Conservation (phyloP, 2,797 vertebrate species). For the Microctenopoma stevenorrisi region DNA sequence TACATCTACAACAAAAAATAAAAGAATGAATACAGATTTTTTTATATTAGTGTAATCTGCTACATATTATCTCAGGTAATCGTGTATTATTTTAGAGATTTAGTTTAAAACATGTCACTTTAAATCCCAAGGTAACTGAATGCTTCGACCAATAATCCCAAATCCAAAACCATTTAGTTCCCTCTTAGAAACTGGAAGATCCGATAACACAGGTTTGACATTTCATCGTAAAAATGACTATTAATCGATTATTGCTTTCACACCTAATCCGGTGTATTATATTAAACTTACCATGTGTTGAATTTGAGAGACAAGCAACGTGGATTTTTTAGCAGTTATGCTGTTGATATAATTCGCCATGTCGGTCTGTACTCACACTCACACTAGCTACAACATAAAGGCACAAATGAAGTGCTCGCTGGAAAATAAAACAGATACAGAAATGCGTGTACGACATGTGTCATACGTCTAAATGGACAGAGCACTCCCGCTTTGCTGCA, state of each 20-base stretch:
- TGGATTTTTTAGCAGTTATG: neutral
- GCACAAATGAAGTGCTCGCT: neutral
- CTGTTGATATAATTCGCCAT: constrained; percentile 7
- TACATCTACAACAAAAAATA: too few relatives aligned
- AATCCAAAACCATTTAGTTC: neutral
- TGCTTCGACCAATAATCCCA: neutral
- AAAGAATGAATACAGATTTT: too few relatives aligned
- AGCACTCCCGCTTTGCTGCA: constrained; percentile 52
- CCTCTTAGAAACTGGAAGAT: neutral
- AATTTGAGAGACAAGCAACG: neutral
- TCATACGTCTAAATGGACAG: neutral
- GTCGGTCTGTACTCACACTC: neutral
- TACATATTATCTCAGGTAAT: too few relatives aligned
- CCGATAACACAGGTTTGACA: neutral
- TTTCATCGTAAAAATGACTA: neutral
- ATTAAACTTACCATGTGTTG: constrained; percentile 24
- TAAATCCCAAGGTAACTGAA: neutral
- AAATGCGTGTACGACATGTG: neutral
- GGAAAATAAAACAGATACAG: neutral
- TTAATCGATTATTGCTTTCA: neutral
- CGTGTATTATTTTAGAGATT: too few relatives aligned
- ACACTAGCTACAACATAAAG: neutral
- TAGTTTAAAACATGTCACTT: too few relatives aligned
- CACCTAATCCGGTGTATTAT: neutral
- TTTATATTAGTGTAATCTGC: too few relatives aligned